Conservation (phyloP, 2,797 vertebrate species). For the Leucoraja ocellata region DNA sequence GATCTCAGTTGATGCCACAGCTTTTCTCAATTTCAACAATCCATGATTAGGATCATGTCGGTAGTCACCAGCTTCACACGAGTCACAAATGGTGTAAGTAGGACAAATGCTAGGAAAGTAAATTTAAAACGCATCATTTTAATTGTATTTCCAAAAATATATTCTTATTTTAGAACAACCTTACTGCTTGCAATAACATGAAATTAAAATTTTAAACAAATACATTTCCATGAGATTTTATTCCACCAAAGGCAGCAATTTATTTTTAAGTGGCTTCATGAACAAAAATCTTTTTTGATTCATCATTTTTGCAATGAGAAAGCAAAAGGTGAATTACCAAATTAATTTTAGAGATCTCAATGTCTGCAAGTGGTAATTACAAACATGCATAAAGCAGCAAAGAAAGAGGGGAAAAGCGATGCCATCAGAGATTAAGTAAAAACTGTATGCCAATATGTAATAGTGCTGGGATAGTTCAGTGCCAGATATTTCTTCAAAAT, state of each 20-base stretch:
- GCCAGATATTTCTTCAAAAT: neutral
- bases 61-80: constrained; percentile 79
- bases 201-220: neutral
- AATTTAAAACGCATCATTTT: neutral
- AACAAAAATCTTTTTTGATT: neutral
- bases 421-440: neutral
- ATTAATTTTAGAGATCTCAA: neutral
- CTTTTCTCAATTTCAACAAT: constrained; percentile 80
- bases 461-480: neutral
- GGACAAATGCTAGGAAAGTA: constrained; percentile 61
- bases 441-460: neutral
- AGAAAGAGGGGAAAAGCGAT: neutral
- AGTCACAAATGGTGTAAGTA: constrained; percentile 76
- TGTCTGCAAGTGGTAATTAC: neutral
- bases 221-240: neutral
- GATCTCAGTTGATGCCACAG: constrained; percentile 50
- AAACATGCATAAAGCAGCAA: neutral
- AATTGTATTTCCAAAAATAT: neutral
- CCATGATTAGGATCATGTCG: constrained; percentile 80
- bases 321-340: neutral
- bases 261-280: neutral
- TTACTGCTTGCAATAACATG: neutral
- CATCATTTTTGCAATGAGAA: neutral
- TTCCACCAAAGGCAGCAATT: neutral
- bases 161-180: neutral